Evolutionary conservation across 2,888 invertebrate genomes (phyloP).

Genomic region (Orthonevra nobilis): DNA sequence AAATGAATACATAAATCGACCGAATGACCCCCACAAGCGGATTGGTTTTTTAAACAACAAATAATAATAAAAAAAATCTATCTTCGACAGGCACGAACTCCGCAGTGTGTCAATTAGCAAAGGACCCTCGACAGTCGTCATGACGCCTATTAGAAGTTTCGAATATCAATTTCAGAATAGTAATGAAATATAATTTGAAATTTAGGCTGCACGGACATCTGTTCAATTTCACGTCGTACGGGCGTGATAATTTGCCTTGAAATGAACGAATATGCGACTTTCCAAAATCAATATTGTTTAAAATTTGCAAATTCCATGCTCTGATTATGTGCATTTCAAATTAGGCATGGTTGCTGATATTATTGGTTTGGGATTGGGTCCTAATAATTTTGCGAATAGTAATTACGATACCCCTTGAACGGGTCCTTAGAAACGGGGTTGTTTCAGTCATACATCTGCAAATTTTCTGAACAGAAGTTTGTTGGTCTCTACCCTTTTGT

Average conservation of each 20-base stretch:
- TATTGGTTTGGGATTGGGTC: constrained; percentile 36
- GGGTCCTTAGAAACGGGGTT: not conserved
- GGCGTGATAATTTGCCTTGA: not conserved
- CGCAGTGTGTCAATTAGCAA: no score
- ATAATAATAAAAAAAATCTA: no score
- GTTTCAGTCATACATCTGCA: not conserved
- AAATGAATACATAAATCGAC: no score
- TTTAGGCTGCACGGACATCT: constrained; percentile 17
- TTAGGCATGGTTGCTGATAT: constrained; percentile 26
- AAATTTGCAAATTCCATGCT: constrained; percentile 49
- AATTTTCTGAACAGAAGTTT: not conserved
- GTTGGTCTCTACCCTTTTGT: constrained; percentile 2
- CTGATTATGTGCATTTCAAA: constrained; percentile 16
- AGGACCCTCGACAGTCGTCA: no score
- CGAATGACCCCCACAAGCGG: no score
- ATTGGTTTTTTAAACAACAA: no score
- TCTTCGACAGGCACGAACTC: no score
- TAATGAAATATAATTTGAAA: no score
- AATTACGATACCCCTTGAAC: constrained; percentile 38
- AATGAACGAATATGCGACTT: not conserved
- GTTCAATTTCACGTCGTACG: not conserved
- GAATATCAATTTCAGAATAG: no score
- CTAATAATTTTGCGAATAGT: constrained; percentile 41
- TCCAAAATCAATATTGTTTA: constrained; percentile 36
- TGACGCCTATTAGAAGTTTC: no score